Conservation (phyloP, 2,888 invertebrate species). For the Tanytarsus gracilentus region DNA sequence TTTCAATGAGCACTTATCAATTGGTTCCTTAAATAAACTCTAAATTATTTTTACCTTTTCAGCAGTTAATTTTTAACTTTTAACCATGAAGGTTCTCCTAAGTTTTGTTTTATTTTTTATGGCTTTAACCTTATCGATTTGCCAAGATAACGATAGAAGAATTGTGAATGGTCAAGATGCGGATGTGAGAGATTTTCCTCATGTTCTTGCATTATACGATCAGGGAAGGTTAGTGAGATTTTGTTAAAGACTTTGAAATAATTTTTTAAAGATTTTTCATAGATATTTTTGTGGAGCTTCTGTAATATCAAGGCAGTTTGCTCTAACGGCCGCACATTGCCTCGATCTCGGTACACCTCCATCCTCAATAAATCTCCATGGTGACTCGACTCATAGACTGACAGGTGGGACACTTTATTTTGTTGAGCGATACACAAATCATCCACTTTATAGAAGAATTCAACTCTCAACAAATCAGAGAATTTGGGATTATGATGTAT, state of each 20-base stretch:
- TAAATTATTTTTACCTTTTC: too few species aligned
- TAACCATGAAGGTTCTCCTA: too few species aligned
- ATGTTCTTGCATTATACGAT: not conserved
- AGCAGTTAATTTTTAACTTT: too few species aligned
- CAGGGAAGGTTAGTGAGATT: not conserved
- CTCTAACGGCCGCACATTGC: slow-evolving; percentile 22
- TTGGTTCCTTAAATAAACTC: too few species aligned
- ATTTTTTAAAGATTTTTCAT: not conserved
- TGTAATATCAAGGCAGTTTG: not conserved
- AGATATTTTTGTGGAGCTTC: slow-evolving; percentile 8
- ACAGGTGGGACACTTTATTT: not conserved
- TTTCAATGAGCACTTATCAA: too few species aligned
- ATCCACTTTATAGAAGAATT: slow-evolving; percentile 7
- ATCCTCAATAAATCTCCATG: not conserved
- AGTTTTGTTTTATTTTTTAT: too few species aligned
- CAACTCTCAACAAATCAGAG: not conserved
- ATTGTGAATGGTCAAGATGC: slow-evolving; percentile 10
- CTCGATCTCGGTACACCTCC: not conserved
- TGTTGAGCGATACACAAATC: not conserved
- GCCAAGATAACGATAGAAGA: not conserved
- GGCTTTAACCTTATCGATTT: too few species aligned
- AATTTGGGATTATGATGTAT: slow-evolving; percentile 11
- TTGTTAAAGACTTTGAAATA: not conserved
- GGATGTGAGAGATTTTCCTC: slow-evolving; percentile 2
- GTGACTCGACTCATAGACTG: slow-evolving; percentile 3